Evolutionary conservation across 30 jellyfish, hydroid and myxozoan genomes (phyloP), one percentile per base, ranked within the genome.

Genomic region (Rhopilema esculentum): DNA sequence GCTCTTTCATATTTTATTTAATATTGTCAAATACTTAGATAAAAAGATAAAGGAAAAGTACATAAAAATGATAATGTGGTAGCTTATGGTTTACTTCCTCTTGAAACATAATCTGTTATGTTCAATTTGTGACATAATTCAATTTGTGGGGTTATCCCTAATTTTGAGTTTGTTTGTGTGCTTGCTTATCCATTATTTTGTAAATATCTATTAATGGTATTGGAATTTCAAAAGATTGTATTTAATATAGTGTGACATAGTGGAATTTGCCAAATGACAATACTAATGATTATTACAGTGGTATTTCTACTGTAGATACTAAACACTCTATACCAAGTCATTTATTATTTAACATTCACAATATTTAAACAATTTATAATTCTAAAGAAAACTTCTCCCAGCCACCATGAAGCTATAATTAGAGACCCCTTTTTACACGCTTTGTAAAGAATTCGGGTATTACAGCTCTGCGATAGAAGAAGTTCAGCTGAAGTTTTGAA

Each of bases 381-480:
- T 40, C 6, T 40, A 12, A 40, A 40, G 57, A 40, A 40, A 40
- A 40, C 12, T 67, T 66, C 18, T 22, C 84, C 77, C 83, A 66
- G 50, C 91, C 0, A 82, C 26, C 77, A 19, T 79, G 80, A 0
- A 79, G 24, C 24, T 79, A 63, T 27, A 79, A 0, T 30, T 77
- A 33, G 21, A 50, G 24, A 15, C 87, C 87, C 15, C 53, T 22
- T 49, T 77, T 25, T 30, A 80, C 66, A 21, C 79, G 57, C 57
- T 40, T 40, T 6, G 57, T 40, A 40, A 40, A 40, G 12, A 40
- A 40, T 40, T 40, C 57, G 6, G 57, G 57, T 12, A 40, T 2
- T 21, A 80, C 90, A 57, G 84, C 90, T 80, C 82, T 57, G 49
- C 90, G 65, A 49, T 65, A 80, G 27, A 80, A 80, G 66, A n/a